Evolutionary conservation across 92 coral and sea anemone genomes (phyloP), one percentile per base, ranked within the genome.

Genomic region (Epizoanthus stellaris): DNA sequence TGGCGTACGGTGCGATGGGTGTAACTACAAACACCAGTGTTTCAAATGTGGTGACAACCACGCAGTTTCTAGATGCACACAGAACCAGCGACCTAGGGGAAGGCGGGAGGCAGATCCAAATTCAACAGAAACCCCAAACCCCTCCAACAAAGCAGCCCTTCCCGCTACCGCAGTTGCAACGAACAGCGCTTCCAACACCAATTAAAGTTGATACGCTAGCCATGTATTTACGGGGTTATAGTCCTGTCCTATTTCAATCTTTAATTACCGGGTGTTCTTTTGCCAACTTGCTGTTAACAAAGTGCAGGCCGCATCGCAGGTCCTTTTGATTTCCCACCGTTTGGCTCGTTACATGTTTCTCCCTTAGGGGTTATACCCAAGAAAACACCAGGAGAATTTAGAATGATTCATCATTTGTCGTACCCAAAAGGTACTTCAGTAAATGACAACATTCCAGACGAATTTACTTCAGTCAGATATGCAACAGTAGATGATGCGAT

Each of bases 311-410:
- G 93, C 68, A 39, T 92, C 13, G 91, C 79, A 6, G 95, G 91
- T 13, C 93, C 95, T 40, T 92, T 86, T 75, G 53, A 52, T 14
- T 17, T 54, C 14, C 91, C 95, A 56, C 95, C 95, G 34, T 92
- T 92, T 73, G 56, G 25, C 7, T 56, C 70, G 71, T 92, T 89
- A 76, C 80, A 87, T 4, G 82, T 87, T 42, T 92, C 93, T 21
- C 93, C 95, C 42, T 43, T 91, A 9, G 95, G 92, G n/a, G 82
- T 89, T 25, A 92, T 91, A 3, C 94, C 79, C 21, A 89, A 90
- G 69, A 92, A 89, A 67, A 56, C 85, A n/a, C 92, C 92, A 14
- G 91, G 94, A 8, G 83, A 80, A 88, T 91, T 79, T 75, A 87
- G 90, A 54, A 58, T 91, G 17, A 91, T 91, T 71, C 94, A 91